Conservation (phyloP, 2,888 invertebrate species). For the Leptinotarsa tumamoca region DNA sequence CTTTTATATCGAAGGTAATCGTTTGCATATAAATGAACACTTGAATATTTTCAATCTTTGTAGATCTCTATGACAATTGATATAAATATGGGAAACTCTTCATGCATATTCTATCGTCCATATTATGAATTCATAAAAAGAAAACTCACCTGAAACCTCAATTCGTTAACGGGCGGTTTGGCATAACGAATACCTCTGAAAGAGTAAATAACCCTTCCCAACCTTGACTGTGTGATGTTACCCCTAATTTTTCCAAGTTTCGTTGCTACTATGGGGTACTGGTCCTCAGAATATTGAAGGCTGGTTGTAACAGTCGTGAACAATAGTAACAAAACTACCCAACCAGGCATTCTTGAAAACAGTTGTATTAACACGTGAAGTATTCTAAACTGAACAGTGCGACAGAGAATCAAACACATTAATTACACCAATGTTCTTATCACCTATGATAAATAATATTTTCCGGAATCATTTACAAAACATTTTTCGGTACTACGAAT, state of each 20-base stretch:
- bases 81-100: too few relatives aligned
- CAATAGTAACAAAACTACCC: not conserved
- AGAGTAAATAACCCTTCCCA: slow-evolving; percentile 56
- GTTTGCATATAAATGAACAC: too few relatives aligned
- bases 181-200: slow-evolving; percentile 58
- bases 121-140: not conserved
- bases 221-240: slow-evolving; percentile 51
- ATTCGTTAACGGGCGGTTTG: slow-evolving; percentile 59
- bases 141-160: slow-evolving; percentile 62
- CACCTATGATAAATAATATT: not conserved
- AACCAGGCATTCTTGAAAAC: not conserved
- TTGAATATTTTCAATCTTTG: too few relatives aligned
- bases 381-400: not conserved
- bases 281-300: slow-evolving; percentile 28
- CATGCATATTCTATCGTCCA: too few relatives aligned
- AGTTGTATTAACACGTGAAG: not conserved
- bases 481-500: not conserved
- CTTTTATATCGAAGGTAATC: too few relatives aligned
- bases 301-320: not conserved
- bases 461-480: slow-evolving; percentile 5
- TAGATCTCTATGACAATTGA: too few relatives aligned
- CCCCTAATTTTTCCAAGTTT: slow-evolving; percentile 57
- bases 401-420: not conserved
- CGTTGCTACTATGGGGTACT: slow-evolving; percentile 51
- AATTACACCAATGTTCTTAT: not conserved